These are phyloP conservation scores for Buceros bicornis DNA, from an alignment of 2,797 vertebrate genomes.

Conservation along the genomic window DNA sequence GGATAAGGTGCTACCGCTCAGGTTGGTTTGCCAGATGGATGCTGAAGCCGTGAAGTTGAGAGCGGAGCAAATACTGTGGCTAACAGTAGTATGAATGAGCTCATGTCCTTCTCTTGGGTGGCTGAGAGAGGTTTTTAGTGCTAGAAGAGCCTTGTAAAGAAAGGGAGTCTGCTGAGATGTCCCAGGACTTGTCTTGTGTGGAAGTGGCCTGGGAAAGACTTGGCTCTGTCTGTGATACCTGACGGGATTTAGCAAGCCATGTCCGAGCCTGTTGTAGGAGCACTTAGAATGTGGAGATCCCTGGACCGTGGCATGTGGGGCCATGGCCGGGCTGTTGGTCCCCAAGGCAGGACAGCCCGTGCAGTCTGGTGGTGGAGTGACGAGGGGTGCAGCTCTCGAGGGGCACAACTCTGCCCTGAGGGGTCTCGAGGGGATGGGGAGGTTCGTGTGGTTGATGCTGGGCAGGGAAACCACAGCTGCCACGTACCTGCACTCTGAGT, in stretches of 20 bases:
- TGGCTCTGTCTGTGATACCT: background rate
- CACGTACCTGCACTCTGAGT: accelerated
- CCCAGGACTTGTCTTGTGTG: background rate
- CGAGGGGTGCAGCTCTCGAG: background rate
- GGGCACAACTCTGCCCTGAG: background rate
- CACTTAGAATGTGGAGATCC: background rate
- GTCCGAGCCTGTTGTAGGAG: background rate
- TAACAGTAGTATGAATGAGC: background rate
- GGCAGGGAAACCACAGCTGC: background rate
- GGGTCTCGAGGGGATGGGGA: background rate
- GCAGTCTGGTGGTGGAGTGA: background rate
- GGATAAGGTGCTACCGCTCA: background rate
- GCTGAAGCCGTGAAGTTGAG: background rate
- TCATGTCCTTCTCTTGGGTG: background rate
- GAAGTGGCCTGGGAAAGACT: background rate
- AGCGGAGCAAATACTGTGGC: background rate
- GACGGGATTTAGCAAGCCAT: background rate
- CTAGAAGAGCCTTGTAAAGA: background rate
- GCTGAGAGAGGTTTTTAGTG: background rate
- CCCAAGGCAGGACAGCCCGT: background rate
- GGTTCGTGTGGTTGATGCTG: background rate
- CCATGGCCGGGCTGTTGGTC: background rate
- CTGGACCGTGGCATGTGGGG: background rate
- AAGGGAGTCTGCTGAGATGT: background rate
- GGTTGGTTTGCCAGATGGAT: background rate